Evolutionary conservation across 1,140 invertebrate species (phyloP).

Genomic region (Caenorhabditis remanei): DNA sequence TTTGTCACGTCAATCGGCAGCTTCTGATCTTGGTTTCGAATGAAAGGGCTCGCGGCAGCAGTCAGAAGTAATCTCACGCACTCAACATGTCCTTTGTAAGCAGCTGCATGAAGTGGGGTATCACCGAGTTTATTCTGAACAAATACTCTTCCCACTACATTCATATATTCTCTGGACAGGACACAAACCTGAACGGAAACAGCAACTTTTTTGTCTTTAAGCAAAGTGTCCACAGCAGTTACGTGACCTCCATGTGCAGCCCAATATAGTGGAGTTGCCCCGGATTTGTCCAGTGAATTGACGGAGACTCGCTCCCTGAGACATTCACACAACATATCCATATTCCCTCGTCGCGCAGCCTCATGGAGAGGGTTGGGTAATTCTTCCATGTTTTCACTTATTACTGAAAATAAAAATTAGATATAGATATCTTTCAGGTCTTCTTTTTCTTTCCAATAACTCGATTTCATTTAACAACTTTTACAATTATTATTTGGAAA

Average conservation of each 20-base stretch:
- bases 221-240: conserved; percentile 77
- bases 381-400: conserved; percentile 83
- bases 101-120: conserved; percentile 81
- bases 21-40: conserved; percentile 80
- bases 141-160: neutral
- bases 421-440: too few species aligned
- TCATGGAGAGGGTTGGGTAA: conserved; percentile 84
- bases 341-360: conserved; percentile 84
- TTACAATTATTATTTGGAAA: neutral
- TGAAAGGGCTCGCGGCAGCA: conserved; percentile 79
- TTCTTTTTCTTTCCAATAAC: too few species aligned
- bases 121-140: conserved; percentile 79
- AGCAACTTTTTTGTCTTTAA: conserved; percentile 77
- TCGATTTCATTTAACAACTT: neutral
- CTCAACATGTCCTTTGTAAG: conserved; percentile 80
- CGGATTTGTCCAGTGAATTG: conserved; percentile 83
- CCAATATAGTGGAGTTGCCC: conserved; percentile 84
- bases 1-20: conserved; percentile 81
- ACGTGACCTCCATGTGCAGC: conserved; percentile 82
- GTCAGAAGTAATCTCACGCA: conserved; percentile 80
- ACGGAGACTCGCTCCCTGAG: conserved; percentile 80
- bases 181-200: conserved; percentile 79
- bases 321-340: conserved; percentile 82
- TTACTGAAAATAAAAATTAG: conserved; percentile 68
- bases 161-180: neutral